Percentiles rank a stretch among this genome's conserved stretches.
Evolutionary conservation across 2,888 invertebrate species (phyloP).

Genomic region (Conus canariensis): DNA sequence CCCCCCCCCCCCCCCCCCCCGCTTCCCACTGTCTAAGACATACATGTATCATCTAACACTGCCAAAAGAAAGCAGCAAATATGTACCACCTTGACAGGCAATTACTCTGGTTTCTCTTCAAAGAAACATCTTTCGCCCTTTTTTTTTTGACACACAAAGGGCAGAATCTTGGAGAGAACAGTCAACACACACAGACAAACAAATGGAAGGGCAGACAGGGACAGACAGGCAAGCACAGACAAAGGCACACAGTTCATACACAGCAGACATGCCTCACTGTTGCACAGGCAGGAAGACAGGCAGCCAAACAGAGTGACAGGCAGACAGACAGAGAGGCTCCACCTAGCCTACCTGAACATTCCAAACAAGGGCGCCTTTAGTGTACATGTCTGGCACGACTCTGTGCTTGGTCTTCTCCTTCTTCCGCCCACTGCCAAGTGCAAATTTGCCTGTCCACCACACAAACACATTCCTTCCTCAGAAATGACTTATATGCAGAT

Average conservation of each 20-base stretch:
- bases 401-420: slow-evolving; percentile 88
- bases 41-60: too few relatives aligned
- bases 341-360: slow-evolving; percentile 77
- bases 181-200: neutral
- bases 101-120: too few relatives aligned
- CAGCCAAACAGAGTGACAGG: neutral
- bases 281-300: too few relatives aligned
- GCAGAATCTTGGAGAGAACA: neutral
- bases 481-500: too few relatives aligned
- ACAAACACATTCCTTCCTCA: neutral
- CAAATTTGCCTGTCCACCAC: slow-evolving; percentile 84
- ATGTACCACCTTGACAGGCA: too few relatives aligned
- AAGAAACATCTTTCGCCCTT: too few relatives aligned
- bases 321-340: neutral
- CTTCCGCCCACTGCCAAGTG: slow-evolving; percentile 86
- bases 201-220: too few relatives aligned
- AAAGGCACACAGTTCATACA: neutral
- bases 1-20: too few relatives aligned
- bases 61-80: too few relatives aligned
- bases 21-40: too few relatives aligned
- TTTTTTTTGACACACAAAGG: too few relatives aligned
- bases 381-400: slow-evolving; percentile 86
- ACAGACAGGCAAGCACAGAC: neutral
- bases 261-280: too few relatives aligned
- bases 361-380: slow-evolving; percentile 79